These are phyloP conservation scores for Mystacides longicornis DNA, from an alignment of 2,888 invertebrate genomes.

Conservation along the genomic window DNA sequence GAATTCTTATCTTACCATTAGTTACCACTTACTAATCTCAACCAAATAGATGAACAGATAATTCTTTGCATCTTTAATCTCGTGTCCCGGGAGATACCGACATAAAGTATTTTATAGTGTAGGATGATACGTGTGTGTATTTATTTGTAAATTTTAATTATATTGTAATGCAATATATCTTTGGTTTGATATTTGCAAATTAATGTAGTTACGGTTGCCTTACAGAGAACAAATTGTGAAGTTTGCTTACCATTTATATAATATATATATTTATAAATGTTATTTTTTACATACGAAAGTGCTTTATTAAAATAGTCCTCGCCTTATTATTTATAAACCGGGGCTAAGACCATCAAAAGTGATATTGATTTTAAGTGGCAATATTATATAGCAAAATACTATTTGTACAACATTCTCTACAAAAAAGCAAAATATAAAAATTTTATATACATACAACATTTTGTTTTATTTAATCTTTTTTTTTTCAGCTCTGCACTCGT, in stretches of 20 bases:
- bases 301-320: slow-evolving; percentile 1
- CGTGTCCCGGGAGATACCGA: no score
- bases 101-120: no score
- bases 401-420: neutral
- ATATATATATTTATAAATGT: slow-evolving; percentile 4
- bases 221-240: neutral
- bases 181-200: no score
- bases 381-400: slow-evolving; percentile 7
- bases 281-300: neutral
- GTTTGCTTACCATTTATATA: neutral
- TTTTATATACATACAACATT: neutral
- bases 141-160: no score
- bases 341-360: slow-evolving; percentile 11
- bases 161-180: no score
- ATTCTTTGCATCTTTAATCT: no score
- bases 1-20: no score
- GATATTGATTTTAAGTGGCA: slow-evolving; percentile 25
- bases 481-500: no score
- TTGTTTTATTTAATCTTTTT: neutral
- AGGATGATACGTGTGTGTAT: no score
- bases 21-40: no score
- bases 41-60: no score
- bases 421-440: neutral
- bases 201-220: neutral
- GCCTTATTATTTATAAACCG: neutral